Conservation (phyloP, 2,113 vertebrate species). For the Dicrurus megarhynchus region DNA sequence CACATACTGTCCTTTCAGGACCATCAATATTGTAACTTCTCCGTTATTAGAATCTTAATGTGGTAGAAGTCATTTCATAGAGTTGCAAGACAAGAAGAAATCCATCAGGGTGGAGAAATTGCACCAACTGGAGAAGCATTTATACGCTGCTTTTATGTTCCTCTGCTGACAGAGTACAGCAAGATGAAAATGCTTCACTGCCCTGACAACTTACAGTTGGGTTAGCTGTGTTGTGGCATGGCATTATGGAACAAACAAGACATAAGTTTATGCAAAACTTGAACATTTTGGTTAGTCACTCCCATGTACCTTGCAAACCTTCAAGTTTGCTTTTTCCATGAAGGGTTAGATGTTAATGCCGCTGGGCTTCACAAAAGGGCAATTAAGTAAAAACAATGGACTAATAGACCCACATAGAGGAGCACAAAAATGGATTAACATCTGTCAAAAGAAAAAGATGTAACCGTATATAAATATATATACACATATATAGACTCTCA, state of each 20-base stretch:
- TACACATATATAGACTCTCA: neutral
- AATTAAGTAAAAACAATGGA: constrained; percentile 30
- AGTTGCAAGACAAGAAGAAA: neutral
- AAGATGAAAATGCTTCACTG: neutral
- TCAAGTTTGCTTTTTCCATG: neutral
- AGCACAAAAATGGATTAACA: neutral
- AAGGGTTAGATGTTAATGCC: neutral
- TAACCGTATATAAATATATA: neutral
- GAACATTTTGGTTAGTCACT: neutral
- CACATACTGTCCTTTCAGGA: neutral
- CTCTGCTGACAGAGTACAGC: neutral
- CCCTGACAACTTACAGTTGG: neutral
- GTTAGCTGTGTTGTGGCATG: neutral
- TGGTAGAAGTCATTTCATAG: neutral
- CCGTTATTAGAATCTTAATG: neutral
- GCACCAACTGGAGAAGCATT: neutral
- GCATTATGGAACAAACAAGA: neutral
- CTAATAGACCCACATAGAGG: neutral
- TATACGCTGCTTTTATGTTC: constrained; percentile 15
- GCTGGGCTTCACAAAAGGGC: neutral
- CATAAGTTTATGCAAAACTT: neutral
- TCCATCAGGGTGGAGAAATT: neutral
- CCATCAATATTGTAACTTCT: neutral
- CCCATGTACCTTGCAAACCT: neutral
- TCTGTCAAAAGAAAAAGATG: neutral